Percentiles rank a stretch among this genome's conserved stretches.
Conservation (phyloP, 2,797 vertebrate genomes). For the Tinamus major region DNA sequence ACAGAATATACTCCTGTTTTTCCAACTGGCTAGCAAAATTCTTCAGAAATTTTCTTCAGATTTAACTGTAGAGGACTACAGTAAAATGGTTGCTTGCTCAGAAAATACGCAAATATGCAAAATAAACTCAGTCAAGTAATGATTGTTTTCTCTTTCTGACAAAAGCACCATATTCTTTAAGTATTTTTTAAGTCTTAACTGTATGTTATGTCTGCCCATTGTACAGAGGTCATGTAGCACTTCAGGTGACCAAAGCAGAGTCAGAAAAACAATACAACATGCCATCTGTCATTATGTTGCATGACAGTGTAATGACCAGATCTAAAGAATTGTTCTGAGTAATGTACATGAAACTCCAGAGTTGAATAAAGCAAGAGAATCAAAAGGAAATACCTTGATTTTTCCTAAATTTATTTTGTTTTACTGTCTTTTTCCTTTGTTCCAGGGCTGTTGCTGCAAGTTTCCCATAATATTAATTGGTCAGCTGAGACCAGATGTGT, state of each 20-base stretch:
- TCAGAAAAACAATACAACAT: not conserved
- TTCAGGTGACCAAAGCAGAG: slow-evolving; percentile 3
- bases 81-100: slow-evolving; percentile 12
- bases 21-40: not conserved
- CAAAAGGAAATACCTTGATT: slow-evolving; percentile 15
- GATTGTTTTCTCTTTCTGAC: not conserved
- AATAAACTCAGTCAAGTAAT: not conserved
- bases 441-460: not conserved
- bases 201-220: not conserved
- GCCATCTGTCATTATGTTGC: not conserved
- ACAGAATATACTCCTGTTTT: not conserved
- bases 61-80: not conserved
- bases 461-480: not conserved
- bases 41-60: not conserved
- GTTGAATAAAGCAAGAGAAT: not conserved
- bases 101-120: not conserved
- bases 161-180: not conserved
- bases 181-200: not conserved
- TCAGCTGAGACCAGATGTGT: not conserved
- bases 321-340: not conserved
- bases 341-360: not conserved
- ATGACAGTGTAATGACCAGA: slow-evolving; percentile 25
- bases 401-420: not conserved
- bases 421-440: not conserved
- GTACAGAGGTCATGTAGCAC: not conserved